These are phyloP conservation scores for Phortica okadai DNA, from an alignment of 2,888 invertebrate species.

Conservation along the genomic window DNA sequence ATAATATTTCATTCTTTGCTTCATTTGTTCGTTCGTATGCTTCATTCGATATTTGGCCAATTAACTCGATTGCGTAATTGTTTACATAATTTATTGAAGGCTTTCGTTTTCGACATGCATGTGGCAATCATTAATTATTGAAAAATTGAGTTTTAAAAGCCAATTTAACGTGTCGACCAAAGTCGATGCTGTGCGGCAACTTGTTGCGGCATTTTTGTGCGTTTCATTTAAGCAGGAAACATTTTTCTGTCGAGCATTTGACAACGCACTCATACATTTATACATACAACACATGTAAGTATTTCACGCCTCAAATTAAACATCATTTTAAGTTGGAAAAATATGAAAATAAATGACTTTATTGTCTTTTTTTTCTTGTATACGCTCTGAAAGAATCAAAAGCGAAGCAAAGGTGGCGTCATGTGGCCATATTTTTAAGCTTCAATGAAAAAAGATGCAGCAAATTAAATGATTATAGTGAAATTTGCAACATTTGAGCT, in stretches of 20 bases:
- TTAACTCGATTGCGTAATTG: slow-evolving; percentile 34
- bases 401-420: too few relatives aligned
- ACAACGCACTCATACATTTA: not conserved
- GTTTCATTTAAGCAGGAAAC: slow-evolving; percentile 8
- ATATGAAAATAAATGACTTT: not conserved
- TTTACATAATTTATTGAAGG: slow-evolving; percentile 37
- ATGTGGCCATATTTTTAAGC: too few relatives aligned
- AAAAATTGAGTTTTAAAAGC: slow-evolving; percentile 69
- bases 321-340: not conserved
- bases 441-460: too few relatives aligned
- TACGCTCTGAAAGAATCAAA: too few relatives aligned
- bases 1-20: not conserved
- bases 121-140: slow-evolving; percentile 36
- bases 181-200: not conserved
- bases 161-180: slow-evolving; percentile 58
- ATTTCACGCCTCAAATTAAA: not conserved
- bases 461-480: too few relatives aligned
- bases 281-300: not conserved
- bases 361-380: too few relatives aligned
- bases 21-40: slow-evolving; percentile 3
- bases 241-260: not conserved
- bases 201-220: not conserved
- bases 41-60: not conserved
- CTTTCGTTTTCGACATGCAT: slow-evolving; percentile 26
- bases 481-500: too few relatives aligned